Percentiles rank a stretch among this genome's conserved stretches.
Conservation (phyloP, 2,888 invertebrate genomes). For the Amphipoea oculea region DNA sequence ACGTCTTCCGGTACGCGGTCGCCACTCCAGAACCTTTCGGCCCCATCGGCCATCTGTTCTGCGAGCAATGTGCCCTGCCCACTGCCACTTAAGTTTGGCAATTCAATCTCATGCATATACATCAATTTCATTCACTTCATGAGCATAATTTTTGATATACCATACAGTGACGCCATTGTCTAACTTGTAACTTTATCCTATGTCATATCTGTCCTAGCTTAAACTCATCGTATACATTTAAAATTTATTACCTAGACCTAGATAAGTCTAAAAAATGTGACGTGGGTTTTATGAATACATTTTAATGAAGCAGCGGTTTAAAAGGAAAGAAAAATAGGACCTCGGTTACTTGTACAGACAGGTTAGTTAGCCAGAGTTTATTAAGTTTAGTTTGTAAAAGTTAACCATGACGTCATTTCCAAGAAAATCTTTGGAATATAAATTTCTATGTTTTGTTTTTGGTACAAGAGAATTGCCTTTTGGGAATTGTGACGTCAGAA, state of each 20-base stretch:
- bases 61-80: too few species aligned
- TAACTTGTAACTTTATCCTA: conserved; percentile 27
- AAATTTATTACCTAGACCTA: conserved; percentile 47
- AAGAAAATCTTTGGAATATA: background rate
- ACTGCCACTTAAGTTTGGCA: too few species aligned
- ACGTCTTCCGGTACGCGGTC: too few species aligned
- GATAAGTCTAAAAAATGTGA: conserved; percentile 58
- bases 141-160: background rate
- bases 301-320: conserved; percentile 51
- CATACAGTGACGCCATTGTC: conserved; percentile 14
- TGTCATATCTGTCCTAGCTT: conserved; percentile 9
- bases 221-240: conserved; percentile 37
- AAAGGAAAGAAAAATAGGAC: conserved; percentile 32
- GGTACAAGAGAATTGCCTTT: too few species aligned
- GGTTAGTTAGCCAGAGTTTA: conserved; percentile 29
- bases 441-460: background rate
- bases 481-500: background rate
- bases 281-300: conserved; percentile 55
- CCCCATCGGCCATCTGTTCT: background rate
- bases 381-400: conserved; percentile 13
- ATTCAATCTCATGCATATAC: background rate
- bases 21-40: too few species aligned
- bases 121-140: background rate
- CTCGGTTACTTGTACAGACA: conserved; percentile 16
- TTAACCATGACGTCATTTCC: background rate